Conservation (phyloP, 2,797 vertebrate genomes). For the Loriculus beryllinus region DNA sequence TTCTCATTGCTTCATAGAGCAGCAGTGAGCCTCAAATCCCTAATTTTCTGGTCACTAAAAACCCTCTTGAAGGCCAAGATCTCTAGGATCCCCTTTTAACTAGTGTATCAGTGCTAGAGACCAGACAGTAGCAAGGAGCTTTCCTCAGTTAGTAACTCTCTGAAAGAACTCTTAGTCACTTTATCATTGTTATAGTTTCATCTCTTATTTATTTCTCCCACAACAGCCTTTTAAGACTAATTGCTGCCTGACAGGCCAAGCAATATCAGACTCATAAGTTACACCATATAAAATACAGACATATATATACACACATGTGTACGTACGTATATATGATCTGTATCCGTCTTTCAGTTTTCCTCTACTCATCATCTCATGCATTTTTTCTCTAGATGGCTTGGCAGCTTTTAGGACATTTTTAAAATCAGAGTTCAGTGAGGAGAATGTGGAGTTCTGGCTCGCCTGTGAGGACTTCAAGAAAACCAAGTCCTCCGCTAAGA, state of each 20-base stretch:
- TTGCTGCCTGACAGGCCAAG: not conserved
- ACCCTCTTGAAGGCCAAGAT: not conserved
- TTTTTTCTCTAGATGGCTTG: conserved; percentile 81
- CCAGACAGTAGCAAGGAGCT: not conserved
- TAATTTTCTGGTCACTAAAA: not conserved
- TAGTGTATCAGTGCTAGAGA: not conserved
- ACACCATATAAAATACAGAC: no score
- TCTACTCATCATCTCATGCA: not conserved
- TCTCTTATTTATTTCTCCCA: not conserved
- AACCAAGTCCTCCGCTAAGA: conserved; percentile 82
- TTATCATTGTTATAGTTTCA: not conserved
- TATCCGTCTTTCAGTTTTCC: not conserved
- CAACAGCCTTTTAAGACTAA: not conserved
- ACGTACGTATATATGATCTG: not conserved
- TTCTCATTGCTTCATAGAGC: not conserved
- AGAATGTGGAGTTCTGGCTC: conserved; percentile 95
- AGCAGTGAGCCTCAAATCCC: not conserved
- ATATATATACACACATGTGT: accelerated
- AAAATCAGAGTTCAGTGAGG: conserved; percentile 93
- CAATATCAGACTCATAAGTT: not conserved
- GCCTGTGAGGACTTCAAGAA: conserved; percentile 94
- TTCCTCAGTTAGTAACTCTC: not conserved
- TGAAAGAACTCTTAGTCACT: not conserved
- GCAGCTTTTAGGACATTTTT: conserved; percentile 89
- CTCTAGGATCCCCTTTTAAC: not conserved